Percentiles rank a stretch among this genome's conserved stretches.
phyloP scores from a whole-genome alignment of 2,113 vertebrate species.

The Psittacus erithacus region DNA sequence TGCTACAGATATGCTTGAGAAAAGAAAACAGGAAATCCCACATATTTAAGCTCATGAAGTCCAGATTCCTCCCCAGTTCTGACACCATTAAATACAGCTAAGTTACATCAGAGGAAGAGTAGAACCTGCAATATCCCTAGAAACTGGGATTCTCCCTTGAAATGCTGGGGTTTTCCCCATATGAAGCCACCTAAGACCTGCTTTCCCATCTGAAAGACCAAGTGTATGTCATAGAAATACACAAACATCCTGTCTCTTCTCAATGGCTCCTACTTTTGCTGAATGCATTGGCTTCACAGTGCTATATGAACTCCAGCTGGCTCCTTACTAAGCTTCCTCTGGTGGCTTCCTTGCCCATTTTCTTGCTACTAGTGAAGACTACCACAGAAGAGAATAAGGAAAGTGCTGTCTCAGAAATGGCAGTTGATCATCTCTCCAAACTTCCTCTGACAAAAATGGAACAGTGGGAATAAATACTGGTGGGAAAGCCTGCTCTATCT shows the following conservation, averaged over 20 bases:
- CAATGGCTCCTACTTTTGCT: neutral
- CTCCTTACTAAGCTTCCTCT: neutral
- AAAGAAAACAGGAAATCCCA: neutral
- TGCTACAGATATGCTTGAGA: neutral
- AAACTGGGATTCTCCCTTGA: neutral
- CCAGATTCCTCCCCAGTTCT: neutral
- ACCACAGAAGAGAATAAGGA: neutral
- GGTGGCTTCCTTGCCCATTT: neutral
- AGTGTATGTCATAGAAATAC: neutral
- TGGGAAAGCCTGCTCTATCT: neutral
- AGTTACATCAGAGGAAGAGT: neutral
- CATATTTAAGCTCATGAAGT: neutral
- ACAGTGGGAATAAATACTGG: neutral
- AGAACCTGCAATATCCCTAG: neutral
- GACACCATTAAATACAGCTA: neutral
- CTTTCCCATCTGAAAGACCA: neutral
- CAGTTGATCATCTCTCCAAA: neutral
- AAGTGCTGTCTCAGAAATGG: neutral
- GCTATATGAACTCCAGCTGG: neutral
- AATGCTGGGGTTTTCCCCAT: neutral
- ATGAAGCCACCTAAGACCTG: neutral
- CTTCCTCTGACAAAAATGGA: neutral
- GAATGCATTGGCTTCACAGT: neutral
- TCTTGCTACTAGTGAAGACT: neutral
- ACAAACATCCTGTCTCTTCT: neutral